These are phyloP conservation scores for Diglossa cyanea DNA, from an alignment of 2,797 vertebrate species.

Conservation along the genomic window DNA sequence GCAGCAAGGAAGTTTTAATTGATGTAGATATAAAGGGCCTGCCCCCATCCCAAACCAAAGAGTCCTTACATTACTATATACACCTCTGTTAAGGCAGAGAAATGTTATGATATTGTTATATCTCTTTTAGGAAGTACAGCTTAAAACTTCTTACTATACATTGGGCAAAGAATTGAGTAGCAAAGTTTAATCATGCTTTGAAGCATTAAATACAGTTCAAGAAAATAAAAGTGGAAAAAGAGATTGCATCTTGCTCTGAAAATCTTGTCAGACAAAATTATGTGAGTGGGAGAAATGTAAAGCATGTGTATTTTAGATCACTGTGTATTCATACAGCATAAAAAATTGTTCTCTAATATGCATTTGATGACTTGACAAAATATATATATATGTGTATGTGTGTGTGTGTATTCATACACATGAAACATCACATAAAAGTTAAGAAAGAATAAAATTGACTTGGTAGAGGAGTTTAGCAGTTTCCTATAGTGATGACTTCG, in stretches of 20 bases:
- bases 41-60: not conserved
- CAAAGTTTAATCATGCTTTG: not conserved
- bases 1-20: not conserved
- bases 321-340: not conserved
- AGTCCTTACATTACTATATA: not conserved
- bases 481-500: not conserved
- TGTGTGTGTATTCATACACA: rapidly evolving
- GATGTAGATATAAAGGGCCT: not conserved
- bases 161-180: not conserved
- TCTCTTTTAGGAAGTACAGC: not conserved
- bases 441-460: not conserved
- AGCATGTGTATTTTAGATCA: not conserved
- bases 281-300: not conserved
- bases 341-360: not conserved
- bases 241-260: not conserved
- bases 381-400: not conserved
- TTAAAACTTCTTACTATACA: not conserved
- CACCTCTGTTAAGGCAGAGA: not conserved
- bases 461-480: not conserved
- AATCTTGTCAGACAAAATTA: not conserved
- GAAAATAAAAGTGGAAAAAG: not conserved
- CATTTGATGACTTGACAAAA: not conserved
- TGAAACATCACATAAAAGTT: not conserved
- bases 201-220: not conserved
- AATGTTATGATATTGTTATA: not conserved